These are phyloP conservation scores for Lutraria lutraria DNA, from an alignment of 2,888 invertebrate genomes.

Conservation along the genomic window DNA sequence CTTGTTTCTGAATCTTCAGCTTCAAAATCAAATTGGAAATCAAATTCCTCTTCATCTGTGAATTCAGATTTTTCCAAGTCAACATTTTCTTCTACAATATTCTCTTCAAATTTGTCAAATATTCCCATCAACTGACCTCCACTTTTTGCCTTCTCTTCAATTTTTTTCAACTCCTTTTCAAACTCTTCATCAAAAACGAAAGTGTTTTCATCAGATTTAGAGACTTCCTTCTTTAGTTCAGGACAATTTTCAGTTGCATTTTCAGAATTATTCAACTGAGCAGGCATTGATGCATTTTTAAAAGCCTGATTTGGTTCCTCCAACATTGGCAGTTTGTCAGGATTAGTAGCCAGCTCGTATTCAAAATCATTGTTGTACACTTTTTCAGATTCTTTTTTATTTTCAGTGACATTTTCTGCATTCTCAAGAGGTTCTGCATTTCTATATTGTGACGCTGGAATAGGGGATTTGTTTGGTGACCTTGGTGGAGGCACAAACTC, in stretches of 20 bases:
- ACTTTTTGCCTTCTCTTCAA: conserved; percentile 50
- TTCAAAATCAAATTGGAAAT: conserved; percentile 50
- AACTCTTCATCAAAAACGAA: conserved; percentile 25
- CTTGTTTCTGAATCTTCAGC: conserved; percentile 51
- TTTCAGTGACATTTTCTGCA: background rate
- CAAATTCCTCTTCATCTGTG: conserved; percentile 38
- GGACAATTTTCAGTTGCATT: background rate
- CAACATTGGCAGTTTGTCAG: conserved; percentile 32
- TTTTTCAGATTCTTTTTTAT: conserved; percentile 13
- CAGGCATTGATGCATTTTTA: background rate
- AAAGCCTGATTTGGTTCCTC: conserved; percentile 14
- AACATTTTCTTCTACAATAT: conserved; percentile 33
- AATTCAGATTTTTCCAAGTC: conserved; percentile 1
- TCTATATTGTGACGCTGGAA: conserved; percentile 12
- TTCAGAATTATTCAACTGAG: background rate
- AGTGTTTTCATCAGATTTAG: background rate
- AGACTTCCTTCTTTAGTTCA: background rate
- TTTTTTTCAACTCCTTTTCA: conserved; percentile 42
- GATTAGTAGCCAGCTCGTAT: conserved; percentile 37
- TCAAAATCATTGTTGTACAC: background rate
- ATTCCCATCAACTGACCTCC: conserved; percentile 52
- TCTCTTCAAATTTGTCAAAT: conserved; percentile 43
- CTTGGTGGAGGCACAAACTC: background rate
- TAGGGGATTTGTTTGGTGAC: background rate
- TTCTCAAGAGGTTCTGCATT: conserved; percentile 26